Percentiles rank a stretch among this genome's conserved stretches.
Conservation (phyloP, 2,113 vertebrate genomes). For the Seriola dumerili region DNA sequence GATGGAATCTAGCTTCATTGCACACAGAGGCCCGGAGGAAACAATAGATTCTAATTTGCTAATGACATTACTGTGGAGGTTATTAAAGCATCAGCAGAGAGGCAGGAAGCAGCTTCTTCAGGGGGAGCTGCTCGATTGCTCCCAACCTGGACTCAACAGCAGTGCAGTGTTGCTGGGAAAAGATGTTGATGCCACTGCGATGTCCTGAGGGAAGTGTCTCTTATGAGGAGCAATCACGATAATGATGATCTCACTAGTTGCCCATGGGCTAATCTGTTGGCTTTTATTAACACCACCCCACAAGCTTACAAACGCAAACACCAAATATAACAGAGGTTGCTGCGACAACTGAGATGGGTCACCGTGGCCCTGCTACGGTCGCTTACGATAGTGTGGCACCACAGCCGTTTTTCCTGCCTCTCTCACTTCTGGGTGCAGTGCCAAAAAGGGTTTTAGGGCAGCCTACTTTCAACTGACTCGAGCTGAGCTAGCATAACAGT, state of each 20-base stretch:
- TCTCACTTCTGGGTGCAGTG: neutral
- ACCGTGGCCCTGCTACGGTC: conserved; percentile 46
- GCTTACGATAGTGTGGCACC: neutral
- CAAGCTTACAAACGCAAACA: conserved; percentile 6
- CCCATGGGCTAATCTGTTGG: conserved; percentile 62
- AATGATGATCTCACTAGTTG: conserved; percentile 65
- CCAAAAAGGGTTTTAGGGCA: conserved; percentile 13
- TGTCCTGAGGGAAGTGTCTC: conserved; percentile 58
- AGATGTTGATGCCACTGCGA: conserved; percentile 43
- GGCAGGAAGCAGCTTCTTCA: conserved; percentile 54
- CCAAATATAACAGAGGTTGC: conserved; percentile 61
- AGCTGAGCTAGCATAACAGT: neutral
- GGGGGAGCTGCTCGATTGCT: conserved; percentile 62
- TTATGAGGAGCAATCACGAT: conserved; percentile 71
- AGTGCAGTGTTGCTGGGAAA: conserved; percentile 38
- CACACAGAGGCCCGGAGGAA: conserved; percentile 60
- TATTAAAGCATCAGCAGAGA: conserved; percentile 71
- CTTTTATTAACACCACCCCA: conserved; percentile 60
- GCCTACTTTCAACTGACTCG: conserved; percentile 4
- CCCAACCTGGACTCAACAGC: conserved; percentile 70
- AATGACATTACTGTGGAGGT: conserved; percentile 77
- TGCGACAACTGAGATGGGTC: conserved; percentile 69
- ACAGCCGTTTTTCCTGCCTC: neutral
- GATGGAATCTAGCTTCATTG: conserved; percentile 65
- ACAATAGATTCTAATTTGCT: conserved; percentile 77